A percentile compares a stretch with the other conserved stretches of the same genome.
Evolutionary conservation across 1,140 invertebrate genomes (phyloP).

Genomic region (Drosophila biarmipes): DNA sequence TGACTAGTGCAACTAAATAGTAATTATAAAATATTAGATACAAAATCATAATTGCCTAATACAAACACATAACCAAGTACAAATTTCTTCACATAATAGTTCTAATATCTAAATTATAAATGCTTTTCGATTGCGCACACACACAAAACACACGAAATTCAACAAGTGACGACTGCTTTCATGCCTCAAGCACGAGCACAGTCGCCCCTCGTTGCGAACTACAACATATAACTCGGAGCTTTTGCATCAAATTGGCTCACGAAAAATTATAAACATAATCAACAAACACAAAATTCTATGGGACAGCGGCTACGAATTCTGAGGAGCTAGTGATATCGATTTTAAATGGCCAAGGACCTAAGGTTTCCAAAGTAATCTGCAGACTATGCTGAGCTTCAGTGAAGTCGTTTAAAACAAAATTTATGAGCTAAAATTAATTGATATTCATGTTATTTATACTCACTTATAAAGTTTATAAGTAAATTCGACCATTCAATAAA

Average conservation of each 20-base stretch:
- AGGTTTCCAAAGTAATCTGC: neutral
- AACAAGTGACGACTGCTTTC: neutral
- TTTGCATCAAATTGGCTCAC: neutral
- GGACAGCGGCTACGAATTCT: neutral
- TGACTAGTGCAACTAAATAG: conserved; percentile 14
- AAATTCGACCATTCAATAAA: too few relatives aligned
- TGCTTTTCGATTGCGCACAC: conserved; percentile 7
- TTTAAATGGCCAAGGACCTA: neutral
- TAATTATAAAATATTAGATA: conserved; percentile 9
- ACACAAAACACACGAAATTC: conserved; percentile 9
- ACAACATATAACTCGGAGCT: conserved; percentile 20
- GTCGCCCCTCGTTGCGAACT: conserved; percentile 4
- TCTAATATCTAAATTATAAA: conserved; percentile 23
- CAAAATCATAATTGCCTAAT: conserved; percentile 16
- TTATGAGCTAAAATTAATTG: too few relatives aligned
- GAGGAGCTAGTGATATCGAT: neutral
- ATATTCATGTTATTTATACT: too few relatives aligned
- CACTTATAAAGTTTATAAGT: too few relatives aligned
- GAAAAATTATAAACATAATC: conserved; percentile 24
- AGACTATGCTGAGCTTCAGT: neutral
- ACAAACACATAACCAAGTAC: conserved; percentile 17
- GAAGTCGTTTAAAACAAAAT: too few relatives aligned
- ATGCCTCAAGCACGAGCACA: neutral
- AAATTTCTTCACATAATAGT: neutral
- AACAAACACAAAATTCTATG: conserved; percentile 15